Conservation (phyloP, 2,113 vertebrate species). For the Camelus dromedarius region DNA sequence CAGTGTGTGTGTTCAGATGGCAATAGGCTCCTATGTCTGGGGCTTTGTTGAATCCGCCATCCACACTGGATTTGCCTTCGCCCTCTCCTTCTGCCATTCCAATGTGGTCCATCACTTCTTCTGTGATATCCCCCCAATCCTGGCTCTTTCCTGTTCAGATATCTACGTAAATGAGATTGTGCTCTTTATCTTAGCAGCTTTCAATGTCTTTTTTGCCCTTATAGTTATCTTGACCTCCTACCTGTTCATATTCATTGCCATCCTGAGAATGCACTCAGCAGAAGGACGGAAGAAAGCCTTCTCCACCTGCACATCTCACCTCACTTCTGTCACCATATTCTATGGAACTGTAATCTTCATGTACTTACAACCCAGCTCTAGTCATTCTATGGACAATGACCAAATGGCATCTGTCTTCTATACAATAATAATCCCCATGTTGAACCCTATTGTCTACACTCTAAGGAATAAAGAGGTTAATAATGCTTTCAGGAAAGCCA, state of each 20-base stretch:
- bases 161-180: neutral
- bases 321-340: constrained; percentile 58
- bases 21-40: neutral
- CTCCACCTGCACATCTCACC: constrained; percentile 52
- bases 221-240: constrained; percentile 36
- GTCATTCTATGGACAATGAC: constrained; percentile 37
- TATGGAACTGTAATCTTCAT: constrained; percentile 47
- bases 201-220: constrained; percentile 43
- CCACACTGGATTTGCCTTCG: constrained; percentile 22
- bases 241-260: neutral
- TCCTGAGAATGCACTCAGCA: neutral
- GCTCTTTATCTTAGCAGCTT: constrained; percentile 9
- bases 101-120: constrained; percentile 59
- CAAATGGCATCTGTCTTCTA: constrained; percentile 68
- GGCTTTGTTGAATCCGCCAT: constrained; percentile 11
- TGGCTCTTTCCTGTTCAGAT: constrained; percentile 55
- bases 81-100: constrained; percentile 22
- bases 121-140: constrained; percentile 43
- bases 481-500: constrained; percentile 32
- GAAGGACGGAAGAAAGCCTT: neutral
- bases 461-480: constrained; percentile 65
- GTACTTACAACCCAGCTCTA: constrained; percentile 58
- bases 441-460: constrained; percentile 66
- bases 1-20: neutral
- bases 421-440: constrained; percentile 53